A percentile compares a stretch with the other conserved stretches of the same genome.
Conservation (phyloP, 2,797 vertebrate genomes). For the Merluccius polli region DNA sequence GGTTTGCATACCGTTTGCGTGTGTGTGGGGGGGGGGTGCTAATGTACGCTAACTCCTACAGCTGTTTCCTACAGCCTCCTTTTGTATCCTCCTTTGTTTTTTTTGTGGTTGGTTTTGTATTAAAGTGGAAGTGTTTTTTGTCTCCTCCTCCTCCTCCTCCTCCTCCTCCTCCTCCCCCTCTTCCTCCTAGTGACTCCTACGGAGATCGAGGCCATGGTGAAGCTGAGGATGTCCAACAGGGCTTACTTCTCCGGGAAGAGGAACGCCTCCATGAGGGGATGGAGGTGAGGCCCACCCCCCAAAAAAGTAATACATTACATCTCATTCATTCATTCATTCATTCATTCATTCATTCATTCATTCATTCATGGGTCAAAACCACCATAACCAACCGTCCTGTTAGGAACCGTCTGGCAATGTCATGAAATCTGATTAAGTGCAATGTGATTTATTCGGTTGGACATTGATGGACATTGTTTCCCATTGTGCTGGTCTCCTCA, state of each 20-base stretch:
- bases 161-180: neutral
- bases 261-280: slow-evolving; percentile 64
- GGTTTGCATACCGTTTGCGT: neutral
- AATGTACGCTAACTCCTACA: neutral
- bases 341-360: no score
- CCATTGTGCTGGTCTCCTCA: neutral
- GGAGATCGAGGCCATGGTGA: slow-evolving; percentile 38
- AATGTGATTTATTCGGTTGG: neutral
- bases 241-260: slow-evolving; percentile 63
- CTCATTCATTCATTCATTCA: no score
- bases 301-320: neutral
- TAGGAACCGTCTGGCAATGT: neutral
- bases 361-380: neutral
- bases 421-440: neutral
- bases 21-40: no score
- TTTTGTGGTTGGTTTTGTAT: no score
- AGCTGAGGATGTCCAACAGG: slow-evolving; percentile 65
- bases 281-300: slow-evolving; percentile 48
- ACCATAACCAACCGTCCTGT: neutral
- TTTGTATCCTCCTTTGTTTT: no score
- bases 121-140: neutral
- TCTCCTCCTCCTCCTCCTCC: neutral
- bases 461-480: neutral
- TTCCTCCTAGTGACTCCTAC: neutral
- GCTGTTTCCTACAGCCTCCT: no score